A percentile compares a stretch with the other conserved stretches of the same genome.
phyloP scores from a whole-genome alignment of 2,888 invertebrate species.

The Ophion costatus region DNA sequence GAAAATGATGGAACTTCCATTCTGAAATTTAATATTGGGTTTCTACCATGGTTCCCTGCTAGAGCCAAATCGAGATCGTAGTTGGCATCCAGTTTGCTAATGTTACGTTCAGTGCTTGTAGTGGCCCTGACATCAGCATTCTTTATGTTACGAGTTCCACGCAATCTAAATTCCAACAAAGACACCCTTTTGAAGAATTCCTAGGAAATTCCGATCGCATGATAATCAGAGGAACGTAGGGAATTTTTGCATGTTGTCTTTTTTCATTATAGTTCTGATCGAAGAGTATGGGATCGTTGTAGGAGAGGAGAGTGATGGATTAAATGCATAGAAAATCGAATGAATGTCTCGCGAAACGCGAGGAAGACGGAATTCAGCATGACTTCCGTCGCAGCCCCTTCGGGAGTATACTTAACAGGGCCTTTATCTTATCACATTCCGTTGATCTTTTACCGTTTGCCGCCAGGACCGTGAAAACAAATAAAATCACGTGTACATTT shows the following conservation, averaged over 20 bases:
- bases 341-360: slow-evolving; percentile 36
- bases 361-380: slow-evolving; percentile 33
- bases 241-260: not conserved
- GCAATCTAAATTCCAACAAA: not conserved
- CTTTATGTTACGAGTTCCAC: not conserved
- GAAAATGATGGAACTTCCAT: too few relatives aligned
- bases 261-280: slow-evolving; percentile 30
- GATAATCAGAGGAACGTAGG: not conserved
- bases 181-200: not conserved
- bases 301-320: slow-evolving; percentile 46
- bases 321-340: slow-evolving; percentile 59
- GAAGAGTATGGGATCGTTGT: slow-evolving; percentile 7
- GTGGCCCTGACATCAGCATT: not conserved
- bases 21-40: not conserved
- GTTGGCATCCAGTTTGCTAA: not conserved
- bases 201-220: not conserved
- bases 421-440: slow-evolving; percentile 14
- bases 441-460: slow-evolving; percentile 6
- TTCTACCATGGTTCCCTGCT: not conserved
- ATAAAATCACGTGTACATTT: slow-evolving; percentile 4
- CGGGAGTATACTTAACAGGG: slow-evolving; percentile 44
- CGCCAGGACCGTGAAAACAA: not conserved
- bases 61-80: not conserved
- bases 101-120: not conserved
- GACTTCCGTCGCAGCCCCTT: slow-evolving; percentile 30